Evolutionary conservation across 2,888 invertebrate species (phyloP).

Genomic region (Xanthorhoe spadicearia): DNA sequence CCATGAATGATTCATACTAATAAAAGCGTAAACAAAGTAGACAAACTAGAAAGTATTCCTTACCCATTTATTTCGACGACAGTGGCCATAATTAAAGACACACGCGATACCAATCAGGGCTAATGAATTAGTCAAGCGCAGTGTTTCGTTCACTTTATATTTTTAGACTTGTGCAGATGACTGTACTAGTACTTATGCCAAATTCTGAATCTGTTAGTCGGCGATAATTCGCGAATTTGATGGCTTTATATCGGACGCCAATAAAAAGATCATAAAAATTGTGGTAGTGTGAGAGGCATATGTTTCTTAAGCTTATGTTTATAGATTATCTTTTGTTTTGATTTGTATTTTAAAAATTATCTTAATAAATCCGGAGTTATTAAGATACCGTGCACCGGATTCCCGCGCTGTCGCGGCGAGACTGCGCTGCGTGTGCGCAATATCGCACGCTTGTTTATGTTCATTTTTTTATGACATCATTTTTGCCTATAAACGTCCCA

Average conservation of each 20-base stretch:
- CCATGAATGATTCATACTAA: constrained; percentile 15
- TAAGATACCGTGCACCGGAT: constrained; percentile 54
- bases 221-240: constrained; percentile 42
- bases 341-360: constrained; percentile 6
- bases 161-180: constrained; percentile 54
- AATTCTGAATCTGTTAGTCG: constrained; percentile 48
- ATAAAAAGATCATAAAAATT: constrained; percentile 12
- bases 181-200: constrained; percentile 59
- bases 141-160: constrained; percentile 52
- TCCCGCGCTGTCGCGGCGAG: constrained; percentile 56
- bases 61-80: constrained; percentile 68
- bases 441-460: constrained; percentile 46
- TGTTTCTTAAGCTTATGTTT: neutral
- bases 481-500: constrained; percentile 45
- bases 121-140: constrained; percentile 46
- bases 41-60: constrained; percentile 47
- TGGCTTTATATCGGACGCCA: constrained; percentile 27
- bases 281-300: neutral
- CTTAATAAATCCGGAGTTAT: constrained; percentile 18
- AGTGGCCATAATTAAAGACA: constrained; percentile 60
- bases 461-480: constrained; percentile 50
- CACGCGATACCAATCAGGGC: constrained; percentile 45
- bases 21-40: constrained; percentile 21
- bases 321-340: neutral
- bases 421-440: constrained; percentile 58